A percentile compares a stretch with the other conserved stretches of the same genome.
These are phyloP conservation scores for Anthonomus grandis DNA, from an alignment of 1,140 invertebrate genomes.

Conservation along the genomic window DNA sequence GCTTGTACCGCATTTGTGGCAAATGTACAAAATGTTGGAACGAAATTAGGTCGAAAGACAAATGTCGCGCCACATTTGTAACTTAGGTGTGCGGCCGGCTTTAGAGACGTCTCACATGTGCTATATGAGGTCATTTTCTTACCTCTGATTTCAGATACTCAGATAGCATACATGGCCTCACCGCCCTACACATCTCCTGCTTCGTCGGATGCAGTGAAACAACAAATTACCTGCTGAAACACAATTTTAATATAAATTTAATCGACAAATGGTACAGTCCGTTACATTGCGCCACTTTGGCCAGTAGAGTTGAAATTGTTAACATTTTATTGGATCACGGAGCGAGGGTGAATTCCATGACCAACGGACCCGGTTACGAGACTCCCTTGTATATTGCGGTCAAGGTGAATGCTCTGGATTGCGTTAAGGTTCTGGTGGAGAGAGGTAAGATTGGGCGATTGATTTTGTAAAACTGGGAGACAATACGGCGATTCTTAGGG, in stretches of 20 bases:
- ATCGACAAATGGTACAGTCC: conserved; percentile 66
- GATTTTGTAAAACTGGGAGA: neutral
- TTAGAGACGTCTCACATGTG: too few species aligned
- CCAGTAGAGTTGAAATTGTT: conserved; percentile 67
- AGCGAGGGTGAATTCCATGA: conserved; percentile 53
- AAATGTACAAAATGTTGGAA: too few species aligned
- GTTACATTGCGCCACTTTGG: conserved; percentile 76
- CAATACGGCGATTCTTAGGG: conserved; percentile 3
- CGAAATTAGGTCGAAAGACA: too few species aligned
- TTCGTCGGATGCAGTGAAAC: conserved; percentile 69
- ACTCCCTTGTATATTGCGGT: conserved; percentile 74
- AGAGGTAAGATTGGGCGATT: conserved; percentile 52
- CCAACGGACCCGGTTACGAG: conserved; percentile 63
- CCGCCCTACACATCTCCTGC: conserved; percentile 67
- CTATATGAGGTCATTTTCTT: too few species aligned
- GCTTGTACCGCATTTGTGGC: too few species aligned
- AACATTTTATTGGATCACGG: conserved; percentile 66
- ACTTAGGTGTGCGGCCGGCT: too few species aligned
- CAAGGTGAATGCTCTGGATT: conserved; percentile 66
- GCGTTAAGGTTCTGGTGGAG: conserved; percentile 64
- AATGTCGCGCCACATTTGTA: too few species aligned
- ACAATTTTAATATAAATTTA: conserved; percentile 64
- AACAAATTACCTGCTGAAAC: conserved; percentile 57
- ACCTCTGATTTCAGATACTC: conserved; percentile 49
- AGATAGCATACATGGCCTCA: conserved; percentile 63